Base-by-base conservation (phyloP, 2,113 vertebrate species). In the Oreochromis niloticus region DNA sequence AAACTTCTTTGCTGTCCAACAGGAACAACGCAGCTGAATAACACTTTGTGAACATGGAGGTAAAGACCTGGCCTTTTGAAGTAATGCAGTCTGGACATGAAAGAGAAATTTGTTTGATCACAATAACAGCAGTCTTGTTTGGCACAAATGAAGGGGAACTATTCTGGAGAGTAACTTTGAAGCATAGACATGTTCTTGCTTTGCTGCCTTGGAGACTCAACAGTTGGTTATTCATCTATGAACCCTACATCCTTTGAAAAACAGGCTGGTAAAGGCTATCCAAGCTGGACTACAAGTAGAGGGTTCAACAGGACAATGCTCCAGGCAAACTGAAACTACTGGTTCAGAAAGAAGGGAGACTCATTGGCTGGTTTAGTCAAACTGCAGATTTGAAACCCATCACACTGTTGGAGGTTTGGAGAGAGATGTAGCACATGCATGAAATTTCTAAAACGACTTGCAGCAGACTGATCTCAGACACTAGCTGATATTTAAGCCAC, bases 261-360 rank as follows among this genome's bases (percentile, higher is more conserved):
- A 71, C n/a, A 24, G 7, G 7, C 22, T 46, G 5, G 22, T 46
- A 73, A 27, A 73, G 24, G 0, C 39, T 73, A 46, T 71, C 66
- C 1, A 43, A 4, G 32, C 12, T 66, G 17, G 32, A 66, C 32
- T 13, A 39, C 1, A n/a, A 2, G 39, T 4, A 73, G 39, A 71
- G 0, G 2, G 13, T 46, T 46, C 39, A 3, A 27, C 12, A 0
- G 39, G 13, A 3, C 13, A 46, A 52, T 52, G 17, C 17, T 7
- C 17, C 2, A 52, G 17, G 48, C 48, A 19, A 52, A 12, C 41
- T 43, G 41, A n/a, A 39, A 39, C 5, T n/a, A 66, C 9, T 1
- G 39, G 1, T 14, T 24, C 12, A 16, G 66, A 41, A 71, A 43
- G 66, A 71, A 43, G 66, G n/a, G 7, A 16, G 36, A 41, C n/a